Conservation (phyloP, 53 echinoderm and acorn worm genomes). For the Antedon mediterranea region DNA sequence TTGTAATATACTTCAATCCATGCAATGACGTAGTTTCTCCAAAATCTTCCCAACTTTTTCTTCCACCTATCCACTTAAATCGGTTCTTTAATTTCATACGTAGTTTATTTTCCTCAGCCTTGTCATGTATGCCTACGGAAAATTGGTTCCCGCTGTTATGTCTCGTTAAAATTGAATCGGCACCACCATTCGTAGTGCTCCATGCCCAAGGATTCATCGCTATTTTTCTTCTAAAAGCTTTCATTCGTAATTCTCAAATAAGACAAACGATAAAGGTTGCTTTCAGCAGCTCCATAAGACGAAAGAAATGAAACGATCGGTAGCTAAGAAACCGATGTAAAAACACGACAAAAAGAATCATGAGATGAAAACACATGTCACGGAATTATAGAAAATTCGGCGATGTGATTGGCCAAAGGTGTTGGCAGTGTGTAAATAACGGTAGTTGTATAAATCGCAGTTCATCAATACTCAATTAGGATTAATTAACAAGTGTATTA, state of each 20-base stretch:
- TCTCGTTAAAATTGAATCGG: background rate
- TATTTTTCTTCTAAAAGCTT: background rate
- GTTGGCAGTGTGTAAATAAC: background rate
- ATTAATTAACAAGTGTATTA: slow-evolving; percentile 1
- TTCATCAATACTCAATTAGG: background rate
- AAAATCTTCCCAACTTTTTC: slow-evolving; percentile 27
- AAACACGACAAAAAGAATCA: background rate
- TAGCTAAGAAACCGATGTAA: background rate
- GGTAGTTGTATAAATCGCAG: background rate
- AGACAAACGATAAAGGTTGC: background rate
- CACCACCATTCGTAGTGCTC: background rate
- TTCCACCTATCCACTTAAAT: background rate
- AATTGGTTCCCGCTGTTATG: background rate
- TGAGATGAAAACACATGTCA: background rate
- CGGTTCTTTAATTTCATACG: background rate
- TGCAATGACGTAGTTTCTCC: slow-evolving; percentile 46
- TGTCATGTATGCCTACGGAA: background rate
- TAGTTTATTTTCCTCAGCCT: background rate
- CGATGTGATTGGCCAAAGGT: background rate
- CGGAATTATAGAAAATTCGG: background rate
- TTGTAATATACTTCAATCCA: slow-evolving; percentile 52
- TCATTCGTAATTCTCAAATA: background rate
- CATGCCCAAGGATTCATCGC: background rate
- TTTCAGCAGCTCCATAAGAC: background rate
- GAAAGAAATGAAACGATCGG: background rate